Evolutionary conservation across 2,113 vertebrate genomes (phyloP).

Genomic region (Trogon surrucura): DNA sequence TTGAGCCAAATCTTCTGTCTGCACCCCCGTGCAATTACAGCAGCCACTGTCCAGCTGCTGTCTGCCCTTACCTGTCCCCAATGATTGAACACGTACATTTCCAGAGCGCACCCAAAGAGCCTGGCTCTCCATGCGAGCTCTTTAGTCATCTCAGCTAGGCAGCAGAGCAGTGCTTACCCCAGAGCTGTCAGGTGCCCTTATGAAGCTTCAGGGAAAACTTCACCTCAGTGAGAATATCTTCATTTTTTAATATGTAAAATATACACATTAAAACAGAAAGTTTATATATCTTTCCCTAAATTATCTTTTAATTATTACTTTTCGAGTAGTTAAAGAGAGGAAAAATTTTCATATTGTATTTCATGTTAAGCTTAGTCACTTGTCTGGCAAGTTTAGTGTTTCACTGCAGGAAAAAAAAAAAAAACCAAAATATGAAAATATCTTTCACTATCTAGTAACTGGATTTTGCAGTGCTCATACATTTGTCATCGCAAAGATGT

Average conservation of each 20-base stretch:
- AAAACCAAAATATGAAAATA: background rate
- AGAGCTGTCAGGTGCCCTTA: background rate
- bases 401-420: background rate
- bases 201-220: background rate
- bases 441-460: constrained; percentile 24
- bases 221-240: background rate
- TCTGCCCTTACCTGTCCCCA: background rate
- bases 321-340: background rate
- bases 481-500: constrained; percentile 33
- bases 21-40: background rate
- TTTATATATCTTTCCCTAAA: background rate
- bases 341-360: background rate
- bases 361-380: background rate
- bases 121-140: background rate
- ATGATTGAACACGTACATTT: background rate
- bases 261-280: background rate
- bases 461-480: constrained; percentile 20
- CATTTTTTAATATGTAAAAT: background rate
- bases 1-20: background rate
- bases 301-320: background rate
- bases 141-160: background rate
- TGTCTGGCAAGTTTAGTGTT: background rate
- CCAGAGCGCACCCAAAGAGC: background rate
- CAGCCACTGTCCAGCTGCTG: background rate
- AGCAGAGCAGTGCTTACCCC: background rate